A percentile compares a stretch with the other conserved stretches of the same genome.
Conservation (phyloP, 37 sponge, comb jelly and placozoan genomes). For the Cliona cf. orientalis region DNA sequence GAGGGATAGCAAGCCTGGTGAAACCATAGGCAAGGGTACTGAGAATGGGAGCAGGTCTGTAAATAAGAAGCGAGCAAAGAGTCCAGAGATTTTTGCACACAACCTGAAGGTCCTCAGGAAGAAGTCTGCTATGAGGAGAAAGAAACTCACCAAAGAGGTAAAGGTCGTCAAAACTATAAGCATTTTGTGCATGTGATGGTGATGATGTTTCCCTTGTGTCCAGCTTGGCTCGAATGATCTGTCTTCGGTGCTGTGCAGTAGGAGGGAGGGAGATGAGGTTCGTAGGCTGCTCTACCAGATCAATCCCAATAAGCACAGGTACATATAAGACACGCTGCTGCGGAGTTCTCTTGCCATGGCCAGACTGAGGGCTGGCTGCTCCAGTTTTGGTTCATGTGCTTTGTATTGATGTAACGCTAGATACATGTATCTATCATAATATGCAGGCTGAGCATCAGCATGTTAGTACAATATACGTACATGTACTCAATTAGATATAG, state of each 20-base stretch:
- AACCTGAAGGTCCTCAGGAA: conserved; percentile 15
- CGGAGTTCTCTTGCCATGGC: background rate
- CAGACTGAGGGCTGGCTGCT: background rate
- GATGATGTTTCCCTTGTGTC: background rate
- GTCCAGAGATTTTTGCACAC: background rate
- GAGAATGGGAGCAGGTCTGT: background rate
- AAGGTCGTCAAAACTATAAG: background rate
- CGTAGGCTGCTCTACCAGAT: conserved; percentile 42
- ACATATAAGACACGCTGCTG: background rate
- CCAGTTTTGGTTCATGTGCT: background rate
- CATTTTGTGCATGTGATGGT: too few relatives aligned
- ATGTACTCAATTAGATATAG: too few relatives aligned
- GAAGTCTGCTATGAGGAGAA: conserved; percentile 28
- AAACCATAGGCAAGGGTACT: too few relatives aligned
- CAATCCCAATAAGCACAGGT: conserved; percentile 79
- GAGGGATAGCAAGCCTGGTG: too few relatives aligned
- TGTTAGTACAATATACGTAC: too few relatives aligned
- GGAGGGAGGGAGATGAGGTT: conserved; percentile 60
- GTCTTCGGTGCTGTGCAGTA: conserved; percentile 3
- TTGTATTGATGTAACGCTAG: too few relatives aligned
- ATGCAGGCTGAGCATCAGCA: too few relatives aligned
- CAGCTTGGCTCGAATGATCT: background rate
- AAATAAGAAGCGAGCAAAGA: background rate
- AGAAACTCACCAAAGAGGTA: conserved; percentile 35
- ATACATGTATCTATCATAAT: too few relatives aligned